These are phyloP conservation scores for Pseudomyrmex flavicornis DNA, from an alignment of 1,140 invertebrate genomes.

Conservation along the genomic window DNA sequence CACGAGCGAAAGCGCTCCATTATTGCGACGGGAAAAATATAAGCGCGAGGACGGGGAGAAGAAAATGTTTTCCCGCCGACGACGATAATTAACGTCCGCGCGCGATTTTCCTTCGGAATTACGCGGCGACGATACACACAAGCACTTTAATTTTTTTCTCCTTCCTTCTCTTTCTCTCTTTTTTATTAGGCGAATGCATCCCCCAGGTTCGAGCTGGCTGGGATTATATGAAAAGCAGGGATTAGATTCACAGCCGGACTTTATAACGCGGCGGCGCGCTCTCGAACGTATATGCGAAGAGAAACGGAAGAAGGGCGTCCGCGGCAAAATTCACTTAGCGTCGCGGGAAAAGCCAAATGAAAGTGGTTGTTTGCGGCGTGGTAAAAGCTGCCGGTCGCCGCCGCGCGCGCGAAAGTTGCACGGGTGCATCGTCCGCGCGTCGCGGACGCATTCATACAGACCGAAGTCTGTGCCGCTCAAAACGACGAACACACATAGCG, in stretches of 20 bases:
- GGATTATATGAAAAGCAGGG: constrained; percentile 39
- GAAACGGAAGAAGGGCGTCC: constrained; percentile 52
- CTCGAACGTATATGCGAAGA: constrained; percentile 23
- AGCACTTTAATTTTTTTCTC: background rate
- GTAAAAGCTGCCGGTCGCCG: constrained; percentile 10
- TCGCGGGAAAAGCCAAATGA: constrained; percentile 52
- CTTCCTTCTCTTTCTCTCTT: background rate
- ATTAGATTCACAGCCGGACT: constrained; percentile 41
- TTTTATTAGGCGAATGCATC: background rate
- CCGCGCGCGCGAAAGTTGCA: constrained; percentile 24
- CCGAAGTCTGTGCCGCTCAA: background rate
- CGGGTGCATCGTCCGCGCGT: background rate
- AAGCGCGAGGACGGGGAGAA: background rate
- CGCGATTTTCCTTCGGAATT: constrained; percentile 23
- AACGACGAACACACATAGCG: background rate
- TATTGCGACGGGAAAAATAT: constrained; percentile 9
- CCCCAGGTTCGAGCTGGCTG: background rate
- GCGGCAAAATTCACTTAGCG: constrained; percentile 47
- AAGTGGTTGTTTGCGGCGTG: constrained; percentile 47
- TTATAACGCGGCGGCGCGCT: constrained; percentile 8
- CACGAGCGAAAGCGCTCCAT: constrained; percentile 19
- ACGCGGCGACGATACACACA: background rate
- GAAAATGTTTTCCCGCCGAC: constrained; percentile 39
- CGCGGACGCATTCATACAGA: constrained; percentile 1
- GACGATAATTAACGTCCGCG: constrained; percentile 33